Conservation (phyloP, 2,888 invertebrate species). For the Lysandra coridon region DNA sequence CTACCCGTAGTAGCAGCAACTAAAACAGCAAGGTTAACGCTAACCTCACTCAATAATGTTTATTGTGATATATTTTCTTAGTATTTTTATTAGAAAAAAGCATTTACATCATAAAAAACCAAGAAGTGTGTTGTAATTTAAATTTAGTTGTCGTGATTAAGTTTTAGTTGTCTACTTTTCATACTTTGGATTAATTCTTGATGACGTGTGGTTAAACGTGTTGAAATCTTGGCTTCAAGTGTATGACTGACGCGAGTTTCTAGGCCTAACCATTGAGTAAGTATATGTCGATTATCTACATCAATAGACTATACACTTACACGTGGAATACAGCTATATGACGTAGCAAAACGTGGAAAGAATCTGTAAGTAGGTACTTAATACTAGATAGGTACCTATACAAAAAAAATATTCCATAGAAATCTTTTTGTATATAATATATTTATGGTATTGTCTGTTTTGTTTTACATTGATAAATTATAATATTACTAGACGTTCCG, state of each 20-base stretch:
- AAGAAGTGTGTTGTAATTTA: neutral
- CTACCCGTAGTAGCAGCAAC: slow-evolving; percentile 45
- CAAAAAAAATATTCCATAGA: no score
- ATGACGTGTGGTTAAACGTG: slow-evolving; percentile 26
- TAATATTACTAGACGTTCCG: no score
- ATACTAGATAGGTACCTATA: no score
- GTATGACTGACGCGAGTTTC: slow-evolving; percentile 25
- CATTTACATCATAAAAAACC: neutral
- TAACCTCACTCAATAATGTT: slow-evolving; percentile 17
- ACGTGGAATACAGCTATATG: neutral
- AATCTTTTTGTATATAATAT: no score
- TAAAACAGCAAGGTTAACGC: neutral
- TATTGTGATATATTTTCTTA: neutral
- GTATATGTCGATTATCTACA: neutral
- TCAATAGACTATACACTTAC: neutral
- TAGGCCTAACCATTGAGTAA: slow-evolving; percentile 14
- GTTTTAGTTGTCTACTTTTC: neutral
- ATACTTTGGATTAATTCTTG: neutral
- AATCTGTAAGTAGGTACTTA: neutral
- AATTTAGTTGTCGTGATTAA: neutral
- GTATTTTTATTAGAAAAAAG: neutral
- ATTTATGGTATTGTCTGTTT: no score
- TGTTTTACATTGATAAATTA: no score
- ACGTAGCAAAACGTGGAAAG: neutral
- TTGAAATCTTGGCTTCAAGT: slow-evolving; percentile 23